phyloP scores from a whole-genome alignment of 2,113 vertebrate species.

The Phoenicopterus ruber region DNA sequence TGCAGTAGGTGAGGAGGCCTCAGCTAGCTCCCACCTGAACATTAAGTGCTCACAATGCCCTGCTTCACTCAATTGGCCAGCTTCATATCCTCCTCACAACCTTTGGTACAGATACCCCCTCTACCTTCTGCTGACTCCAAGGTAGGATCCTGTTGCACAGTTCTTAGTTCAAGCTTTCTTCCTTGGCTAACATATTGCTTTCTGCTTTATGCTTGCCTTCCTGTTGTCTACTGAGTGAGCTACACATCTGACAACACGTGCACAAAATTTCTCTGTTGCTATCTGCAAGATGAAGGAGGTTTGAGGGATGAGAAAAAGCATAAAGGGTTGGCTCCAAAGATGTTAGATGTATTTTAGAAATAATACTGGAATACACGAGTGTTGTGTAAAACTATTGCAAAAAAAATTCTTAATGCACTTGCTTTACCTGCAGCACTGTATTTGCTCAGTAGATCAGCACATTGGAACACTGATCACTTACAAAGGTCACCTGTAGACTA shows the following conservation, averaged over 20 bases:
- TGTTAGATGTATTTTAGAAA: neutral
- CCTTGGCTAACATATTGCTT: neutral
- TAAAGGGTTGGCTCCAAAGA: neutral
- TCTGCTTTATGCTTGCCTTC: neutral
- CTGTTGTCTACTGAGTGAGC: neutral
- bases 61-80: neutral
- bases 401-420: neutral
- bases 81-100: neutral
- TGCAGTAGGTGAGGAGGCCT: neutral
- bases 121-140: neutral
- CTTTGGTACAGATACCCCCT: neutral
- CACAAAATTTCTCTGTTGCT: neutral
- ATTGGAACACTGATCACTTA: neutral
- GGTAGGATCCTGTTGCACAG: neutral
- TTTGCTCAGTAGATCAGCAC: neutral
- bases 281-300: neutral
- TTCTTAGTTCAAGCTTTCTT: neutral
- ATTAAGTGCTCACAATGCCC: rapidly evolving
- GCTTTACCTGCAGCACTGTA: neutral
- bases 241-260: rapidly evolving
- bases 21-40: rapidly evolving
- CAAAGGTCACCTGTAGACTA: neutral
- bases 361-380: rapidly evolving
- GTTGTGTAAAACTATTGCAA: neutral
- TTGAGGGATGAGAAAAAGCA: neutral